Evolutionary conservation across 2,113 vertebrate genomes (phyloP), one percentile per base, ranked within the genome.

Genomic region (Perccottus glenii): DNA sequence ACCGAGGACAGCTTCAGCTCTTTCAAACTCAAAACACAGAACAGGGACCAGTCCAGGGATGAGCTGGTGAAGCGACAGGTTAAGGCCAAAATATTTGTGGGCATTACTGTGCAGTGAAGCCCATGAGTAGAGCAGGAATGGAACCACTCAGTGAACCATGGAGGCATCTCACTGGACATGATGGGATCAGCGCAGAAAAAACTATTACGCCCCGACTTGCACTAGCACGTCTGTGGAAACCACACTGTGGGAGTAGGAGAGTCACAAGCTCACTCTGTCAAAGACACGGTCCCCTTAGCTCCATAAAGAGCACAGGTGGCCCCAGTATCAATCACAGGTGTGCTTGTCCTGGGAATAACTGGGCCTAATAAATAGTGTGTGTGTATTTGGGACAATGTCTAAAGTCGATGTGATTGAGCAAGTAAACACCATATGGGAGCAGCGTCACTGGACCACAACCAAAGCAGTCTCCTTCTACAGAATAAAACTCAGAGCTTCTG

Each of bases 361-460:
- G 19, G 62, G 55, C 57, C 70, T 60, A 51, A 51, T 76, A 67
- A 57, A 73, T 76, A 82, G 64, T 47, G 42, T 62, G 51, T 46
- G 70, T 46, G 64, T 75, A 55, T 79, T 80, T 78, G 75, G 73
- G 72, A 73, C 46, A 61, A 59, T 69, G 73, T 86, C 77, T 81
- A 40, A 86, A 88, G 84, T 73, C 40, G 70, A 78, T 82, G 79
- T 70, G 79, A 87, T 80, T 73, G 84, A 85, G 84, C 83, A 73
- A 80, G 85, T 86, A 91, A 90, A 88, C 89, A 82, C 87, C 88
- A 86, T 88, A 85, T 90, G 89, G 85, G 84, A 77, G 75, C 76
- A 65, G 65, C 67, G 15, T 51, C 78, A 73, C 27, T 90, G 79
- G 87, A 83, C 64, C 77, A 12, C 45, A 15, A 85, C 85, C 81